Percentiles rank a stretch among this genome's conserved stretches.
Conservation (phyloP, 2,113 vertebrate species). For the Podilymbus podiceps region DNA sequence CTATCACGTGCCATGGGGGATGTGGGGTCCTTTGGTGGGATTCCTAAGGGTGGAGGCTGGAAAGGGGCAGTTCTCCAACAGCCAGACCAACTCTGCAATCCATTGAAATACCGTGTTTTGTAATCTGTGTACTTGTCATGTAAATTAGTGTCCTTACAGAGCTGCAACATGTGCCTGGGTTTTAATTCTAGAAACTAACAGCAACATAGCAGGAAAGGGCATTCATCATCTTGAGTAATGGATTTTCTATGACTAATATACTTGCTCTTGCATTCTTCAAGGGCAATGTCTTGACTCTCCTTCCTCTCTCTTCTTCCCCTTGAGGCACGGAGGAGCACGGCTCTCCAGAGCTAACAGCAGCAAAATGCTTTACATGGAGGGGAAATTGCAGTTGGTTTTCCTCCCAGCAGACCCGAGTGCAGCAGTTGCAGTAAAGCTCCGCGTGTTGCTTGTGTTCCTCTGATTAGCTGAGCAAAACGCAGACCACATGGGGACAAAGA, state of each 20-base stretch:
- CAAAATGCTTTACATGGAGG: background rate
- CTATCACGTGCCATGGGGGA: rapidly evolving
- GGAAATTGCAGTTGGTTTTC: background rate
- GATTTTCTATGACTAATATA: background rate
- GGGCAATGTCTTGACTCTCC: background rate
- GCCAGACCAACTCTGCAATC: background rate
- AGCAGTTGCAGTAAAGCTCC: background rate
- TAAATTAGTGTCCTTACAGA: conserved; percentile 32
- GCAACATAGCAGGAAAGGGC: background rate
- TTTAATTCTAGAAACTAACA: background rate
- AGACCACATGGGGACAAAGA: background rate
- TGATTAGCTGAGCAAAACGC: background rate
- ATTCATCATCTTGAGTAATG: conserved; percentile 20
- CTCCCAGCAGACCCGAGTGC: background rate
- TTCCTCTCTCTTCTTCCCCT: background rate
- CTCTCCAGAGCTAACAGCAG: background rate
- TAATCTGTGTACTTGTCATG: conserved; percentile 15
- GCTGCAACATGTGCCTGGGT: background rate
- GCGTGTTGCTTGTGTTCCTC: background rate
- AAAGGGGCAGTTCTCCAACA: background rate
- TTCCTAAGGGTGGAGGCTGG: background rate
- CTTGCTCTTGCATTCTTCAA: background rate
- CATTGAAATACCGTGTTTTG: rapidly evolving
- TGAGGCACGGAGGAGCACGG: rapidly evolving
- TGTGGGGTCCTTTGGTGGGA: background rate